Conservation (phyloP, 1,140 invertebrate genomes). For the Bombus cullumanus region DNA sequence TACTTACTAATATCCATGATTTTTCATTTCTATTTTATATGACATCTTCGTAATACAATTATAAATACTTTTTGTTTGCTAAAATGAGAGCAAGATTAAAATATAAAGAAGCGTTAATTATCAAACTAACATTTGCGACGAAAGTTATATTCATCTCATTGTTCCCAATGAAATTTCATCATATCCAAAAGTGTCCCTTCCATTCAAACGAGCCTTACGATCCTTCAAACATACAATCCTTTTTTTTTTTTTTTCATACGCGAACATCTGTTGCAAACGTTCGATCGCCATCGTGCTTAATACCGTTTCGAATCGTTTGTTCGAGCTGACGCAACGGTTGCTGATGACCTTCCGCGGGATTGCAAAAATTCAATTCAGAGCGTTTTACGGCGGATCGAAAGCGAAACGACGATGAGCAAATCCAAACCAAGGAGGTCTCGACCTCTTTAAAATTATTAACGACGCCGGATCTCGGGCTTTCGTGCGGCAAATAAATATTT, state of each 20-base stretch:
- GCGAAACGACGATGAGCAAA: constrained; percentile 4
- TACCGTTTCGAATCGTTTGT: constrained; percentile 18
- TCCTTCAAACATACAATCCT: not conserved
- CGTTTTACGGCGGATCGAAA: not conserved
- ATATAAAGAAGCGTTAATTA: not conserved
- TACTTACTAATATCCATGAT: too few relatives aligned
- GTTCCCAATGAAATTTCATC: not conserved
- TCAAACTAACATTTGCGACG: not conserved
- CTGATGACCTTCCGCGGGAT: constrained; percentile 9
- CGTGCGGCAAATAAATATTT: not conserved
- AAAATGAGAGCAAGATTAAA: not conserved
- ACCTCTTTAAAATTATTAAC: constrained; percentile 21
- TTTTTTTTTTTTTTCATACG: not conserved
- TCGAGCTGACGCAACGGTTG: not conserved
- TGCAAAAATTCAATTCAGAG: constrained; percentile 16
- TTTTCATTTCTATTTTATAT: too few relatives aligned
- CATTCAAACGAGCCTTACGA: not conserved
- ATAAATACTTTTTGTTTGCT: not conserved
- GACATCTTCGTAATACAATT: too few relatives aligned
- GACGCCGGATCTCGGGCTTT: not conserved
- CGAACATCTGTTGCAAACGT: not conserved
- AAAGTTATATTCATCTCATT: not conserved
- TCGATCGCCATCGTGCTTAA: constrained; percentile 8
- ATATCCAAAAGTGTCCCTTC: not conserved
- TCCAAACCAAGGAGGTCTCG: not conserved